A percentile compares a stretch with the other conserved stretches of the same genome.
These are phyloP conservation scores for Microctenopoma lineatum DNA, from an alignment of 2,797 vertebrate genomes.

Conservation along the genomic window DNA sequence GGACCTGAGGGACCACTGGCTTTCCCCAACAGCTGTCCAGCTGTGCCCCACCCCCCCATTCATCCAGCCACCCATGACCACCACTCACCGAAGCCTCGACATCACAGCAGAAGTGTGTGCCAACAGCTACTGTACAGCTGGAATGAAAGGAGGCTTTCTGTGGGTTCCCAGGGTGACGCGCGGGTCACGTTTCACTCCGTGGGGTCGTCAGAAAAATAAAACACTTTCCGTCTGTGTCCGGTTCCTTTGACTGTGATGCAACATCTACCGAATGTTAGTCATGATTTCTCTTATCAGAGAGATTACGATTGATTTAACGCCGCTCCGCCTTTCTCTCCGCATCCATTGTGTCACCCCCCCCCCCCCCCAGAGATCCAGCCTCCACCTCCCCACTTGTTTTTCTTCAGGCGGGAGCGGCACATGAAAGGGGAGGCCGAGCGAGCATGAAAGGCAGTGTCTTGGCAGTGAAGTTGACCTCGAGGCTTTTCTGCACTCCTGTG, in stretches of 20 bases:
- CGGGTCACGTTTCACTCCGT: conserved; percentile 36
- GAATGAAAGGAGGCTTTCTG: conserved; percentile 35
- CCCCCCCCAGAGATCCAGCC: conserved; percentile 20
- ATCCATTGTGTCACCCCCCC: conserved; percentile 40
- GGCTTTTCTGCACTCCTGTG: conserved; percentile 58
- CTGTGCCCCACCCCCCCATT: conserved; percentile 49
- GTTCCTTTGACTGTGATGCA: conserved; percentile 33
- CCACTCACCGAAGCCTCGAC: conserved; percentile 36
- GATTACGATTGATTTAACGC: conserved; percentile 35
- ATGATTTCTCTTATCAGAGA: conserved; percentile 22
- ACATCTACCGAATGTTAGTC: conserved; percentile 34
- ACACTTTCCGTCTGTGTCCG: conserved; percentile 16
- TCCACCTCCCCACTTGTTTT: not conserved
- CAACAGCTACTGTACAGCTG: conserved; percentile 59
- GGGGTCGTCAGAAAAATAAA: conserved; percentile 22
- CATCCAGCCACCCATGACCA: not conserved
- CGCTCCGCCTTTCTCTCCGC: conserved; percentile 14
- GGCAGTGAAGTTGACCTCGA: conserved; percentile 71
- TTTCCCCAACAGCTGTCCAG: conserved; percentile 65
- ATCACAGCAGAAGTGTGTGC: conserved; percentile 39
- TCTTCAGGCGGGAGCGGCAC: conserved; percentile 58
- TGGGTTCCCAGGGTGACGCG: conserved; percentile 29
- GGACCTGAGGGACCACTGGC: conserved; percentile 59
- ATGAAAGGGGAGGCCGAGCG: conserved; percentile 73
- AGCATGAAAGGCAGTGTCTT: conserved; percentile 70